Percentiles rank a stretch among this genome's conserved stretches.
Evolutionary conservation across 2,113 vertebrate species (phyloP).

Genomic region (Sinosuthora webbiana): DNA sequence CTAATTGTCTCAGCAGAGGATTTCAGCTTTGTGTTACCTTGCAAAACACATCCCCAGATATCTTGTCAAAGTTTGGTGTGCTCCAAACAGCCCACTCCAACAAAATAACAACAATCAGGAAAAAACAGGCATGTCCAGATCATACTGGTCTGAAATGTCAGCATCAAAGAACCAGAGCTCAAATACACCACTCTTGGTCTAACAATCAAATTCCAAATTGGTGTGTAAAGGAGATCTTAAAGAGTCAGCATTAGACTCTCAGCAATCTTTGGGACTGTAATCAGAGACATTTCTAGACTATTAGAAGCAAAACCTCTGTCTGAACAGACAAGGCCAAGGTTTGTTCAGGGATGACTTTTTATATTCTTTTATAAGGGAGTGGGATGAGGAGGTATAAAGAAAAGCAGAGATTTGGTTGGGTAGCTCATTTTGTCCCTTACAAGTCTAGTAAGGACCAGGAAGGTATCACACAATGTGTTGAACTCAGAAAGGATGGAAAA

Average conservation of each 20-base stretch:
- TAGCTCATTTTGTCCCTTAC: neutral
- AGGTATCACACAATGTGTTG: neutral
- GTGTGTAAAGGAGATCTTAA: neutral
- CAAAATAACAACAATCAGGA: neutral
- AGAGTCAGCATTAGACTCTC: neutral
- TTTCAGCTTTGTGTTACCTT: neutral
- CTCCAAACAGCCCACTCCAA: neutral
- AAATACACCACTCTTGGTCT: neutral
- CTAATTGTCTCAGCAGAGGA: neutral
- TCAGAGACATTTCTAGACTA: neutral
- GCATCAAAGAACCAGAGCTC: neutral
- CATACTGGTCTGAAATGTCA: neutral
- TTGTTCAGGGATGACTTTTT: neutral
- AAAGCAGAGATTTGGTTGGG: neutral
- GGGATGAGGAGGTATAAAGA: neutral
- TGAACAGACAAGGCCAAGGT: neutral
- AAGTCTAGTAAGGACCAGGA: neutral
- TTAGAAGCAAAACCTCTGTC: neutral
- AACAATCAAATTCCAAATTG: neutral
- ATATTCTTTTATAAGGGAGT: neutral
- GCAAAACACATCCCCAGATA: neutral
- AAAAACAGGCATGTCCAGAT: neutral
- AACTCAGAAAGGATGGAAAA: neutral
- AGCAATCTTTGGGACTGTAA: neutral
- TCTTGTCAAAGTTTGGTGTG: neutral